phyloP scores from a whole-genome alignment of 2,113 vertebrate genomes.

The Pangasianodon gigas region DNA sequence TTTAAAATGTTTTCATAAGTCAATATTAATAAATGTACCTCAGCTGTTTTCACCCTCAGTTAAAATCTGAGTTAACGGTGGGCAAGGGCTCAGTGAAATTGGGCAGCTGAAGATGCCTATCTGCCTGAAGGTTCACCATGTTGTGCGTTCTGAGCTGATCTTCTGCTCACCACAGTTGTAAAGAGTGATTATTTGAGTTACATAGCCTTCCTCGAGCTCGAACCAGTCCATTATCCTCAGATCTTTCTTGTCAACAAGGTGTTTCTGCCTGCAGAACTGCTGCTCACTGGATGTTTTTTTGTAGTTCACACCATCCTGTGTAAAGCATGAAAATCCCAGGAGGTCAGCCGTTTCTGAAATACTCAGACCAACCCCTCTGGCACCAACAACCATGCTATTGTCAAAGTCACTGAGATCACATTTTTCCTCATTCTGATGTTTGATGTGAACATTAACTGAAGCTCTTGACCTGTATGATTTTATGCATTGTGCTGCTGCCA shows the following conservation, averaged over 20 bases:
- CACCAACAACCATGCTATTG: background rate
- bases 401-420: background rate
- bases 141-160: background rate
- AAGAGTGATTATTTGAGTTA: background rate
- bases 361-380: background rate
- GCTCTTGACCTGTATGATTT: no score
- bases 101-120: background rate
- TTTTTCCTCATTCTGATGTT: background rate
- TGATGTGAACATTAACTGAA: background rate
- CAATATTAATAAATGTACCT: background rate
- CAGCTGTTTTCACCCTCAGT: background rate
- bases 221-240: background rate
- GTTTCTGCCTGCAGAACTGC: background rate
- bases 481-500: background rate
- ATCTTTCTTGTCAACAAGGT: background rate
- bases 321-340: background rate
- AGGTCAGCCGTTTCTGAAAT: background rate
- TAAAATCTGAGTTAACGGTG: background rate
- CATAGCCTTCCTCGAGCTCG: background rate
- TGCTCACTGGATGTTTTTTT: background rate
- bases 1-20: background rate
- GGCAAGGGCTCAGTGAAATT: background rate
- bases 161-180: background rate
- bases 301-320: background rate
- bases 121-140: background rate